Evolutionary conservation across 1,140 invertebrate genomes (phyloP).

Genomic region (Plodia interpunctella): DNA sequence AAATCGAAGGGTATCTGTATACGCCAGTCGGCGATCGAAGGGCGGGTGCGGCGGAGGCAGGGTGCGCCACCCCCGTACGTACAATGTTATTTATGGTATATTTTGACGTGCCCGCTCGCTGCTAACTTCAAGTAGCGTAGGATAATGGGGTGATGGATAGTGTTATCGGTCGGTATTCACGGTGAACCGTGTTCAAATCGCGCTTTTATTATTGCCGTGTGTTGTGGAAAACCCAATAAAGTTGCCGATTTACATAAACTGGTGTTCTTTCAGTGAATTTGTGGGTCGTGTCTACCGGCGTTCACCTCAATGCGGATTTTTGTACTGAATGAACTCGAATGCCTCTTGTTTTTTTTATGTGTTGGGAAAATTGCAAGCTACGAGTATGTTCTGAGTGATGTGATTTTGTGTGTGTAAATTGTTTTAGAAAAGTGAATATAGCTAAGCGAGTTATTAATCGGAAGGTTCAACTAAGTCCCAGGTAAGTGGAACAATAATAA

Average conservation of each 20-base stretch:
- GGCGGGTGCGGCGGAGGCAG: conserved; percentile 34
- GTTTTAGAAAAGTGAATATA: not conserved
- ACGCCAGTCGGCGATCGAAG: conserved; percentile 41
- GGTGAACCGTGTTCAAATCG: conserved; percentile 48
- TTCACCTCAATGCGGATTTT: conserved; percentile 32
- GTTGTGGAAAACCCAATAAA: conserved; percentile 43
- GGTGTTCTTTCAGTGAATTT: conserved; percentile 35
- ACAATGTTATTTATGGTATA: conserved; percentile 72
- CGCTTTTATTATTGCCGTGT: conserved; percentile 47
- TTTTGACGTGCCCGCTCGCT: conserved; percentile 67
- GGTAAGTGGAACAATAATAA: conserved; percentile 2
- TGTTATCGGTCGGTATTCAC: conserved; percentile 70
- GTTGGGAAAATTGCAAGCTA: conserved; percentile 5
- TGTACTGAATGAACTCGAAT: conserved; percentile 10
- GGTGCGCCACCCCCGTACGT: conserved; percentile 41
- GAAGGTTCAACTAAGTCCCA: not conserved
- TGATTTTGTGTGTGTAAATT: conserved; percentile 8
- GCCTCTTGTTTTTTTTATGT: conserved; percentile 11
- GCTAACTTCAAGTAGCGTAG: conserved; percentile 68
- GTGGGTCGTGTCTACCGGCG: conserved; percentile 31
- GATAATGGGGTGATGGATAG: conserved; percentile 73
- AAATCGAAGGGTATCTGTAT: conserved; percentile 26
- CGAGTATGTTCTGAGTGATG: conserved; percentile 7
- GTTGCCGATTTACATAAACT: conserved; percentile 21
- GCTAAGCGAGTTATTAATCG: not conserved